phyloP scores from a whole-genome alignment of 2,113 vertebrate species.

The Prolemur simus region DNA sequence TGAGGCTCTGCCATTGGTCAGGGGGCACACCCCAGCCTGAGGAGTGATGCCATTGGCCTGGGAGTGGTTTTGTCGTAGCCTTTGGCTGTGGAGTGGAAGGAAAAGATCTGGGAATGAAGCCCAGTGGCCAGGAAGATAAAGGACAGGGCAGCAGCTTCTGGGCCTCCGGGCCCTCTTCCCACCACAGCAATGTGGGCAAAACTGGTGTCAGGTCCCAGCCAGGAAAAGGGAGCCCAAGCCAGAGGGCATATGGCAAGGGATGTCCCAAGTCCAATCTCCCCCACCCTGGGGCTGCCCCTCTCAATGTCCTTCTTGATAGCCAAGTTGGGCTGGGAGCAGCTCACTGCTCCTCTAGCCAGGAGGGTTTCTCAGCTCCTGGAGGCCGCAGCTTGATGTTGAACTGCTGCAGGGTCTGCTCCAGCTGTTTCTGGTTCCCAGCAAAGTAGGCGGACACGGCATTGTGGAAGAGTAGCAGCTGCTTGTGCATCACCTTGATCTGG shows the following conservation, averaged over 20 bases:
- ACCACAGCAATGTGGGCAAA: constrained; percentile 62
- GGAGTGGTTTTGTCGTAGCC: constrained; percentile 74
- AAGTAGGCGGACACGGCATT: constrained; percentile 98
- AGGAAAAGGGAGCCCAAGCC: constrained; percentile 68
- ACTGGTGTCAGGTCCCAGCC: constrained; percentile 54
- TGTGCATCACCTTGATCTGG: constrained; percentile 99
- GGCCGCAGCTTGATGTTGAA: constrained; percentile 96
- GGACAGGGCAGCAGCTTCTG: constrained; percentile 68
- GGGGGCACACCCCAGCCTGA: constrained; percentile 68
- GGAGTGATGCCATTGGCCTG: constrained; percentile 73
- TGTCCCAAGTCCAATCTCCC: constrained; percentile 64
- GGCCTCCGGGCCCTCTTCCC: constrained; percentile 57
- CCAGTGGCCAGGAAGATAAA: constrained; percentile 71
- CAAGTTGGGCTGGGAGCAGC: constrained; percentile 51
- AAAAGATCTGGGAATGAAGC: constrained; percentile 69
- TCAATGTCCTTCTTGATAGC: constrained; percentile 53
- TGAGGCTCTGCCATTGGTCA: constrained; percentile 72
- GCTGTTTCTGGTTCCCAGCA: constrained; percentile 97
- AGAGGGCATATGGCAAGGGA: constrained; percentile 65
- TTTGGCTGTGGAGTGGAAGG: constrained; percentile 76
- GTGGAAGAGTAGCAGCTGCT: constrained; percentile 98
- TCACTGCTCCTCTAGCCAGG: constrained; percentile 98
- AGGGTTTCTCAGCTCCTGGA: constrained; percentile 94
- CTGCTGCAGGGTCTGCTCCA: constrained; percentile 97
- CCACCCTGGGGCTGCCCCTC: constrained; percentile 58